Evolutionary conservation across 2,888 invertebrate genomes (phyloP).

Genomic region (Morpho achilles): DNA sequence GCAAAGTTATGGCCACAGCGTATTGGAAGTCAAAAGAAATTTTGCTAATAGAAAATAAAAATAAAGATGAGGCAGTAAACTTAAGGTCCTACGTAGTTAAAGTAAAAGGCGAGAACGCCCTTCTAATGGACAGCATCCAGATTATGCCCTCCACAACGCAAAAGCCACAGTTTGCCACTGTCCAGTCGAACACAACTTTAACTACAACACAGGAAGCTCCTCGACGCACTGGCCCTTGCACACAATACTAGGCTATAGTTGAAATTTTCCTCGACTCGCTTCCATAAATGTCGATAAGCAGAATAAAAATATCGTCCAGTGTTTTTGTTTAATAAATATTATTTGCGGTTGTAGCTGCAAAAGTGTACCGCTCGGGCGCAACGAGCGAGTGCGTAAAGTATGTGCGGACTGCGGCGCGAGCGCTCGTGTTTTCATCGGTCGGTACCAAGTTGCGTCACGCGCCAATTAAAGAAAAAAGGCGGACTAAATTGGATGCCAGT

Average conservation of each 20-base stretch:
- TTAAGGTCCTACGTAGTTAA: too few relatives aligned
- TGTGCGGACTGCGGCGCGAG: slow-evolving; percentile 25
- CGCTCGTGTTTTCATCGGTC: slow-evolving; percentile 26
- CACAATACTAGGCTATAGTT: background rate
- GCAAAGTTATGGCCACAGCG: too few relatives aligned
- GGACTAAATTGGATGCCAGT: too few relatives aligned
- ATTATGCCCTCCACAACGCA: slow-evolving; percentile 25
- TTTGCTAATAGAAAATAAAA: too few relatives aligned
- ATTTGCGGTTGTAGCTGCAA: slow-evolving; percentile 13
- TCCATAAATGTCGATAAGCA: background rate
- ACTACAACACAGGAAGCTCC: slow-evolving; percentile 4
- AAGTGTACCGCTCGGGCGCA: slow-evolving; percentile 40
- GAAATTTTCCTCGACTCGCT: background rate
- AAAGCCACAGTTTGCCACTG: slow-evolving; percentile 3
- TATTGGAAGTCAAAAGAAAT: too few relatives aligned
- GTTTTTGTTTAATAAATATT: background rate
- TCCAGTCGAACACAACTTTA: slow-evolving; percentile 7
- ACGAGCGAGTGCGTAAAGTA: slow-evolving; percentile 37
- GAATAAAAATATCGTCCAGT: background rate
- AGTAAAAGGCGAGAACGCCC: slow-evolving; percentile 65
- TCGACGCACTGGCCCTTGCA: background rate
- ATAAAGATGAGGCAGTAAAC: too few relatives aligned
- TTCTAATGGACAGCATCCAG: slow-evolving; percentile 37
- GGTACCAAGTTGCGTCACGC: slow-evolving; percentile 29
- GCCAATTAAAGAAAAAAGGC: background rate